Evolutionary conservation across 1,140 invertebrate species (phyloP), one percentile per base, ranked within the genome.

Genomic region (Cydia splendana): DNA sequence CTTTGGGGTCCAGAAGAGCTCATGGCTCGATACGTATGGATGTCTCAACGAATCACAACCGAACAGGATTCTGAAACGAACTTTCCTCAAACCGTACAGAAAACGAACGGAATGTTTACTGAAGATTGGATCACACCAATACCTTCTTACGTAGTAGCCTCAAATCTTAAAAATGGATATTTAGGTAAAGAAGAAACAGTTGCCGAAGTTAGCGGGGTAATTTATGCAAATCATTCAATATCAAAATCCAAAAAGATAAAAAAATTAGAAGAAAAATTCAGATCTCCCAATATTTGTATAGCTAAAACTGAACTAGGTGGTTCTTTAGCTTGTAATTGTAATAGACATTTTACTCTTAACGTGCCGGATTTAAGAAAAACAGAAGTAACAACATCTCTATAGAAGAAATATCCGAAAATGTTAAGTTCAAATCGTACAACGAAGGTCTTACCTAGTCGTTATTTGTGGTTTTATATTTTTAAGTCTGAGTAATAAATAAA

Each of bases 271-370:
- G 85, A 90, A 15, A 88, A 87, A 65, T 91, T 87, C 69, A 80
- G 86, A n/a, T 91, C 90, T n/a, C 91, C 91, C n/a, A 92, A 92
- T 79, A 87, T 93, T 76, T 93, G 91, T 78, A 85, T 93, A 75
- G 88, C 88, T 4, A 90, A 88, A 83, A 85, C 79, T 71, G 80
- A 89, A 78, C 76, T 93, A 81, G 88, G 89, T 28, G 90, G 88
- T 67, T 83, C 84, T 62, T 75, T 84, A 42, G 88, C 88, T 71
- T 93, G 91, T 82, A 88, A 87, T 77, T 93, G 91, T 76, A 93
- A 93, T 80, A 91, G 91, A 81, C 91, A 93, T 87, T 93, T 93
- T 77, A 88, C 87, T 75, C 78, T 93, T 15, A 92, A 91, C 73
- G 90, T 92, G 42, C 90, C 91, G 51, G 84, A 88, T 81, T 86